phyloP scores from a whole-genome alignment of 2,113 vertebrate genomes.

The Hystrix brachyura region DNA sequence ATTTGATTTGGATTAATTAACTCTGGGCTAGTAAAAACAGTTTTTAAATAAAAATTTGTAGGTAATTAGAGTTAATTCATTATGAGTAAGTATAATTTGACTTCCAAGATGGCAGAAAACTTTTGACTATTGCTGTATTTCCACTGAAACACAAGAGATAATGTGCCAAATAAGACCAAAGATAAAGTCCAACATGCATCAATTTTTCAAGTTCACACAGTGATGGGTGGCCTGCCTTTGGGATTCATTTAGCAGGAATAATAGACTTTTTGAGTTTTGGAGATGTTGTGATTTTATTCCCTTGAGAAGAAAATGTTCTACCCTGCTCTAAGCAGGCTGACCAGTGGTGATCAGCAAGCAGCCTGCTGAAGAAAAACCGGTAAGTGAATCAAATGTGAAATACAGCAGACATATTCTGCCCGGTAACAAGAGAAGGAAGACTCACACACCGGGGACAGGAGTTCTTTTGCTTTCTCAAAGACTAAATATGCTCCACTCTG shows the following conservation, averaged over 20 bases:
- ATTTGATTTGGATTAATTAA: conserved; percentile 54
- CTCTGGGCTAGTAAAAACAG: neutral
- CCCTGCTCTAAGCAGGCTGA: conserved; percentile 24
- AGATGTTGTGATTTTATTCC: neutral
- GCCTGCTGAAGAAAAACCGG: neutral
- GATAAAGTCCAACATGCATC: neutral
- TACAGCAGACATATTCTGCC: neutral
- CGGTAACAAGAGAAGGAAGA: neutral
- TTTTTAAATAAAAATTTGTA: conserved; percentile 32
- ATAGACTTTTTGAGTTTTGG: neutral
- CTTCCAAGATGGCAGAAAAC: neutral
- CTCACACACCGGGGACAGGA: neutral
- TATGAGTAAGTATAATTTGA: conserved; percentile 3
- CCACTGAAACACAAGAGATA: neutral
- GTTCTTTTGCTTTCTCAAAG: conserved; percentile 30
- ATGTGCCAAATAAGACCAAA: neutral
- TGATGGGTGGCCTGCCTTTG: neutral
- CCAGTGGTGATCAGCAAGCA: neutral
- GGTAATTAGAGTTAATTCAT: neutral
- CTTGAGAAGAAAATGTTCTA: conserved; percentile 17
- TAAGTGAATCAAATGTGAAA: conserved; percentile 11
- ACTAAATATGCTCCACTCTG: neutral
- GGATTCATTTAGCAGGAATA: neutral
- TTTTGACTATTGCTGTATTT: neutral
- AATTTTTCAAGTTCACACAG: neutral